Percentiles rank a stretch among this genome's conserved stretches.
phyloP scores from a whole-genome alignment of 2,113 vertebrate genomes.

The Cyanistes caeruleus region DNA sequence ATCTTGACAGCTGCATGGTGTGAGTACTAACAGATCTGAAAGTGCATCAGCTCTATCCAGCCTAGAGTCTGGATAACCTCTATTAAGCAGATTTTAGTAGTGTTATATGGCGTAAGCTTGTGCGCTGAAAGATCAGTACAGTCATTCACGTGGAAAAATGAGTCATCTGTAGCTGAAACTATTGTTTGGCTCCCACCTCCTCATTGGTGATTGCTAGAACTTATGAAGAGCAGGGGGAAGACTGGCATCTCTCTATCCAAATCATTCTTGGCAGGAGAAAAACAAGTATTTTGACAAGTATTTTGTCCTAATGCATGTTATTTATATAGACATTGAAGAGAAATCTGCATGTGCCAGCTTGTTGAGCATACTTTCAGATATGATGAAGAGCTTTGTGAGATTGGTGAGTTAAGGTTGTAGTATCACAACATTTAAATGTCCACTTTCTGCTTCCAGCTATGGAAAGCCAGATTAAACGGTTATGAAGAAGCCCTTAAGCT shows the following conservation, averaged over 20 bases:
- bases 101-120: rapidly evolving
- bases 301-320: not conserved
- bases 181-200: not conserved
- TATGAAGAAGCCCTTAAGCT: constrained; percentile 96
- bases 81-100: not conserved
- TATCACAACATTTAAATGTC: not conserved
- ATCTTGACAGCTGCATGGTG: not conserved
- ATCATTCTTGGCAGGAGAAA: not conserved
- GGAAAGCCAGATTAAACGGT: constrained; percentile 95
- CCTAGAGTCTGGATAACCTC: not conserved
- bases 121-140: not conserved
- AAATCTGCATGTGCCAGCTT: not conserved
- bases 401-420: not conserved
- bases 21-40: not conserved
- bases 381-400: not conserved
- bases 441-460: constrained; percentile 79
- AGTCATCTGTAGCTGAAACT: not conserved
- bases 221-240: not conserved
- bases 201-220: not conserved
- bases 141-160: not conserved
- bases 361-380: not conserved
- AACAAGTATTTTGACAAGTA: rapidly evolving
- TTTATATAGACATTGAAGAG: not conserved
- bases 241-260: not conserved
- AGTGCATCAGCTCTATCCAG: not conserved